Percentiles rank a stretch among this genome's conserved stretches.
Evolutionary conservation across 2,888 invertebrate species (phyloP).

Genomic region (Noctua janthe): DNA sequence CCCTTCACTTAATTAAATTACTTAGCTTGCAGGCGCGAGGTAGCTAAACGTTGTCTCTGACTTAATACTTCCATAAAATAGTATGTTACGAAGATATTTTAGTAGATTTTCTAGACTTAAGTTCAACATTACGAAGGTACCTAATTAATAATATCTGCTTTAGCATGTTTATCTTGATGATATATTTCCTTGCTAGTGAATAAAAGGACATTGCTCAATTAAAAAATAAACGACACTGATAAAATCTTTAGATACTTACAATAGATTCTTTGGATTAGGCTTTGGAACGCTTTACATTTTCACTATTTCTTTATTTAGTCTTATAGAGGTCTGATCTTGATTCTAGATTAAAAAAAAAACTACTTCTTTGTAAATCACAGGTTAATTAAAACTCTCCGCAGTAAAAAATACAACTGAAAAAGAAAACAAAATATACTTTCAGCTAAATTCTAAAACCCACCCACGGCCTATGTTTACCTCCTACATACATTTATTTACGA

Average conservation of each 20-base stretch:
- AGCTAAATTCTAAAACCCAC: neutral
- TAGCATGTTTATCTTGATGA: no score
- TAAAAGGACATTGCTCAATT: neutral
- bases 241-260: neutral
- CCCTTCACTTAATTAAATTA: slow-evolving; percentile 67
- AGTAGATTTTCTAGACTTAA: slow-evolving; percentile 1
- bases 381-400: slow-evolving; percentile 1
- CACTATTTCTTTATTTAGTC: neutral
- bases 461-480: slow-evolving; percentile 18
- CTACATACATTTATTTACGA: slow-evolving; percentile 45
- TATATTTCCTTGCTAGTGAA: neutral
- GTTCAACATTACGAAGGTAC: neutral
- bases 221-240: neutral
- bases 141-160: neutral
- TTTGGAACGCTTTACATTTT: neutral
- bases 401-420: slow-evolving; percentile 3
- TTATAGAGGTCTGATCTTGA: neutral
- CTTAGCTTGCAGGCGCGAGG: slow-evolving; percentile 56
- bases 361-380: neutral
- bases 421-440: neutral
- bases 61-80: slow-evolving; percentile 62
- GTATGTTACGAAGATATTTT: slow-evolving; percentile 37
- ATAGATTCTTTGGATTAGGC: neutral
- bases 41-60: slow-evolving; percentile 55
- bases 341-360: neutral